Evolutionary conservation across 2,797 vertebrate genomes (phyloP).

Genomic region (Hemibagrus guttatus): DNA sequence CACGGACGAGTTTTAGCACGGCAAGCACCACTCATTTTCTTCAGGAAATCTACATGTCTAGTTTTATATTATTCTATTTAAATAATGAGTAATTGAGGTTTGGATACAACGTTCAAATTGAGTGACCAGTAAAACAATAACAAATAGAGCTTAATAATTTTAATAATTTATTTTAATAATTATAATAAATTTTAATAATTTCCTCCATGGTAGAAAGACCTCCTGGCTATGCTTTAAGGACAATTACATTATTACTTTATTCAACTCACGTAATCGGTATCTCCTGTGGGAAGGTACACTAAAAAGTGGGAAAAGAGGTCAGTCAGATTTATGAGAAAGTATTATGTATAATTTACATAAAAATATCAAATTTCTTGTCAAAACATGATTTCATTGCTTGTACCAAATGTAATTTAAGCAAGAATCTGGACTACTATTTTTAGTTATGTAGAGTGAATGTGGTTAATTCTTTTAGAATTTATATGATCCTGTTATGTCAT

Average conservation of each 20-base stretch:
- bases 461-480: background rate
- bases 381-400: background rate
- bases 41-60: too few species aligned
- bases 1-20: too few species aligned
- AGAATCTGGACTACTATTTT: background rate
- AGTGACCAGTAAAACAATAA: background rate
- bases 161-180: too few species aligned
- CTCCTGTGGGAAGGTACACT: background rate
- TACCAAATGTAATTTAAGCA: background rate
- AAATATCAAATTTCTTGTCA: too few species aligned
- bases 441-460: background rate
- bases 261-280: background rate
- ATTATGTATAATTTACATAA: background rate
- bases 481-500: background rate
- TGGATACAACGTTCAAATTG: background rate
- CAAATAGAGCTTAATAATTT: background rate
- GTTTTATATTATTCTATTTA: too few species aligned
- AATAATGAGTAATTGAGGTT: background rate
- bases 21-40: too few species aligned
- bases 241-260: background rate
- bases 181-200: too few species aligned
- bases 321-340: background rate
- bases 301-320: background rate
- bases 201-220: too few species aligned
- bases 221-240: background rate